A percentile compares a stretch with the other conserved stretches of the same genome.
phyloP scores from a whole-genome alignment of 1,140 invertebrate species.

The Choristoneura fumiferana region DNA sequence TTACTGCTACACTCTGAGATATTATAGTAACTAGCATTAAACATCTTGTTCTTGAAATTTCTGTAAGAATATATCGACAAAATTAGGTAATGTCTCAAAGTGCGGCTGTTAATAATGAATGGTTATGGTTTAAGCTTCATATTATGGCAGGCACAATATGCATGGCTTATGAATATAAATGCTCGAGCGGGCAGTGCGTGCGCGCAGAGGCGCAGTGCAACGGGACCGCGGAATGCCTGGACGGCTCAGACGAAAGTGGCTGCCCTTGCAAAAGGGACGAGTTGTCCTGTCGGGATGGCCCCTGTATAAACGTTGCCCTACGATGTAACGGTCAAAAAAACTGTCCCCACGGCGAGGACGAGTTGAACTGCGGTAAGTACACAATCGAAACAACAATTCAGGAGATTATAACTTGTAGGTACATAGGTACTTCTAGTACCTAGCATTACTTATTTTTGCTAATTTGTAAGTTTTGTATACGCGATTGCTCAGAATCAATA shows the following conservation, averaged over 20 bases:
- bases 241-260: slow-evolving; percentile 85
- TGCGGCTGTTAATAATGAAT: slow-evolving; percentile 23
- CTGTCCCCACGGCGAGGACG: slow-evolving; percentile 84
- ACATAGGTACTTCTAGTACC: no score
- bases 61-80: no score
- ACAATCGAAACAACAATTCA: not conserved
- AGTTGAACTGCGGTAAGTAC: slow-evolving; percentile 83
- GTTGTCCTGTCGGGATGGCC: slow-evolving; percentile 80
- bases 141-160: slow-evolving; percentile 67
- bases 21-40: no score
- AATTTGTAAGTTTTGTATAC: no score
- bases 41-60: no score
- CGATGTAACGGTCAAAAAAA: slow-evolving; percentile 79
- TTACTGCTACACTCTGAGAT: no score
- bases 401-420: no score
- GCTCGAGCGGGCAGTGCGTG: slow-evolving; percentile 84
- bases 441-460: no score
- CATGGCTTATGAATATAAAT: slow-evolving; percentile 74
- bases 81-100: no score
- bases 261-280: slow-evolving; percentile 78
- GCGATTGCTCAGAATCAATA: no score
- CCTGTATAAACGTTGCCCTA: slow-evolving; percentile 75
- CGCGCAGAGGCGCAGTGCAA: slow-evolving; percentile 84
- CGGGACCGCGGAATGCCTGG: slow-evolving; percentile 85
- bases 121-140: slow-evolving; percentile 56